phyloP scores from a whole-genome alignment of 30 jellyfish, hydroid and myxozoan species.

The Turritopsis dohrnii region DNA sequence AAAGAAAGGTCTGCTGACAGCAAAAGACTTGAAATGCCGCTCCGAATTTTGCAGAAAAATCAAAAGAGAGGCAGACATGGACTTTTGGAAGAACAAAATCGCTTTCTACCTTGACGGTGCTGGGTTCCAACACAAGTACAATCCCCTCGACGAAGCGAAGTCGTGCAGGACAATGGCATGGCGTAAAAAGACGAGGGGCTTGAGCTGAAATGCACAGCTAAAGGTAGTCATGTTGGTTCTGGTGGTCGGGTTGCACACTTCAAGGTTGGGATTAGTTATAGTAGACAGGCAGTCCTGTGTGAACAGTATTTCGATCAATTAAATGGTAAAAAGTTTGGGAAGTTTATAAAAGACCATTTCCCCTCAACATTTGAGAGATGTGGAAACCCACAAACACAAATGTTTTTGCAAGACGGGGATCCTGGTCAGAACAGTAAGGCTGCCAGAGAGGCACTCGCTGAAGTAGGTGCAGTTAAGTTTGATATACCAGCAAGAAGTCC shows the following conservation, averaged over 20 bases:
- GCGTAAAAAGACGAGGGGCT: neutral
- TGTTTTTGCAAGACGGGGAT: slow-evolving; percentile 14
- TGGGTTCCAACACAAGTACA: neutral
- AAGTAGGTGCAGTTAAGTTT: slow-evolving; percentile 2
- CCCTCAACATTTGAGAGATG: slow-evolving; percentile 7
- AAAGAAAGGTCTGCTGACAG: neutral
- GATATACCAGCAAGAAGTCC: slow-evolving; percentile 17
- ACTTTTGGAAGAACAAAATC: neutral
- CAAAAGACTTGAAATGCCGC: neutral
- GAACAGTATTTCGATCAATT: neutral
- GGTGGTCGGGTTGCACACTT: neutral
- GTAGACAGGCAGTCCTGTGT: neutral
- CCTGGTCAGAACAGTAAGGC: slow-evolving; percentile 1
- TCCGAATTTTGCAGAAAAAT: neutral
- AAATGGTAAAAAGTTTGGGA: neutral
- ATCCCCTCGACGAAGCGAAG: neutral
- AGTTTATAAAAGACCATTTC: slow-evolving; percentile 5
- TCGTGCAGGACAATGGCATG: neutral
- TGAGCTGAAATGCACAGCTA: neutral
- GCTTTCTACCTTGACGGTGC: neutral
- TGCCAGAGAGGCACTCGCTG: neutral
- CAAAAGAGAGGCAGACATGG: neutral
- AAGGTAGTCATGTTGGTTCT: neutral
- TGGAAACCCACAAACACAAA: neutral
- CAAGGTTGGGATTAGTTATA: neutral